These are phyloP conservation scores for Ormyrus labotus DNA, from an alignment of 2,888 invertebrate species.

Conservation along the genomic window DNA sequence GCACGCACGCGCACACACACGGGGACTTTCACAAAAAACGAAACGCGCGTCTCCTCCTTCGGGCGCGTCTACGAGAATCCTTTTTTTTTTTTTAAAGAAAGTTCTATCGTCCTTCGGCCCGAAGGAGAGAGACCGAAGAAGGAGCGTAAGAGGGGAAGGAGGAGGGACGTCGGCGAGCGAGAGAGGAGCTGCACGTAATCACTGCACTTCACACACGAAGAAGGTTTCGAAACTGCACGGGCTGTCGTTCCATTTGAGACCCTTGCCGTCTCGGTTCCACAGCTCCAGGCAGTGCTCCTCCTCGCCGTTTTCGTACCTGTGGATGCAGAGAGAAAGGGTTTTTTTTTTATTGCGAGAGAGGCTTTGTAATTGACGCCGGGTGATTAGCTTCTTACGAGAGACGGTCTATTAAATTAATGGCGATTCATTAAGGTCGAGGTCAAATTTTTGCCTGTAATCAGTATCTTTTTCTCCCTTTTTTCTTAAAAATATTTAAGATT, in stretches of 20 bases:
- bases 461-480: no score
- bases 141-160: neutral
- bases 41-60: no score
- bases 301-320: slow-evolving; percentile 92
- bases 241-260: slow-evolving; percentile 94
- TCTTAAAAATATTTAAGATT: no score
- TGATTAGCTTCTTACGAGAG: no score
- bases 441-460: no score
- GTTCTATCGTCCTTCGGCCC: neutral
- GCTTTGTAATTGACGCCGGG: no score
- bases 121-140: neutral
- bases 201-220: slow-evolving; percentile 92
- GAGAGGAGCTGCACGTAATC: slow-evolving; percentile 54
- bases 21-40: no score
- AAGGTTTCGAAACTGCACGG: slow-evolving; percentile 95
- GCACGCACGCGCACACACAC: no score
- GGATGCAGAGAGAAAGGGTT: neutral
- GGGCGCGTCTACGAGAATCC: neutral
- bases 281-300: slow-evolving; percentile 94
- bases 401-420: no score
- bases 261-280: slow-evolving; percentile 94
- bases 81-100: neutral
- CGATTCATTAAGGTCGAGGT: no score
- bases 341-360: no score
- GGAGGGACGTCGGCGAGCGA: neutral